Base-by-base conservation (phyloP, 1,140 invertebrate species). In the Diabrotica undecimpunctata region DNA sequence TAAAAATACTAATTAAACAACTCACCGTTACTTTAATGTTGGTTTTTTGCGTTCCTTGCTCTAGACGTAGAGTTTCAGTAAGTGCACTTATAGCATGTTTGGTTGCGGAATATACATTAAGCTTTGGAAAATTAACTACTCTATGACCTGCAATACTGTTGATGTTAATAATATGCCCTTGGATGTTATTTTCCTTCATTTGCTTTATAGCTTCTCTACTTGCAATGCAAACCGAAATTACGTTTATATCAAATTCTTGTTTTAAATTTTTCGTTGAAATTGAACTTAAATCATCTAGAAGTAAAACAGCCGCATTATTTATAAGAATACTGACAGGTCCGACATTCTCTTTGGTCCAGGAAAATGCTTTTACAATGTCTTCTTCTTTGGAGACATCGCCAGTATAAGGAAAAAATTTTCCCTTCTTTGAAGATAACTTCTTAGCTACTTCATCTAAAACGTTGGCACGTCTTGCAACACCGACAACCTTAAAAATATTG, bases 81-180 rank as follows among this genome's bases (percentile, higher is more conserved):
- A 93, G 77, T 0, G 85, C 87, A 2, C 84, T 89, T 1, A 92
- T 75, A 0, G 87, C 90, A 78, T 84, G 83, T 81, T 93, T 93
- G 12, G 85, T 86, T 7, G 85, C 83, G 0, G 82, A 67, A 75
- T 92, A 93, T 41, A 64, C 77, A 76, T 41, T 81, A 78, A n/a
- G 70, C 72, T 75, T 56, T 5, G 64, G 54, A 41, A 63, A 53
- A 52, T 67, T 38, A 39, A 70, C 63, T 2, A 82, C 73, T 61
- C 70, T 66, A 55, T 83, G 82, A 8, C 81, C 82, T 41, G 71
- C 60, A 14, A 81, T 64, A 69, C 83, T 84, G 58, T 84, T 87
- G 39, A 89, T 80, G 62, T 87, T 81, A 56, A 89, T 82, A 64
- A 89, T 84, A 68, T 90, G 87, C 0, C 89, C 89, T 66, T 86